Evolutionary conservation across 1,140 invertebrate species (phyloP), one percentile per base, ranked within the genome.

Genomic region (Brachionus rubens): DNA sequence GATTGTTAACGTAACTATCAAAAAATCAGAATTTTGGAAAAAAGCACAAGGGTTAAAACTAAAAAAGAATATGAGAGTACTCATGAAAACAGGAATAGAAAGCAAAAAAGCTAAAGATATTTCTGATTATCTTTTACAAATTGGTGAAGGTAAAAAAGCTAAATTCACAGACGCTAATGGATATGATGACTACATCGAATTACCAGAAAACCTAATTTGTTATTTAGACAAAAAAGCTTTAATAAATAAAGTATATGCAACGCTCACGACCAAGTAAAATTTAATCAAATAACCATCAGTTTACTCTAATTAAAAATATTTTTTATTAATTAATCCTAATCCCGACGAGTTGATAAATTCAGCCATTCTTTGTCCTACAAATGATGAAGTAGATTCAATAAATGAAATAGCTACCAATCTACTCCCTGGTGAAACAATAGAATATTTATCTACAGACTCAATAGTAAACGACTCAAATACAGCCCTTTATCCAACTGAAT

Each of bases 401-500:
- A 62, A 62, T 21, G 56, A 62, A 62, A 62, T 62, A 19, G 56
- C 56, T 10, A 62, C 26, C 4, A 40, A 21, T n/a, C 7, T 62
- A 0, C 10, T 62, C 5, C 56, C 56, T 19, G 56, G 26, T 62
- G 56, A 62, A 62, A 9, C 30, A 40, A 9, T 5, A 19, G 56
- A 41, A 59, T 77, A 33, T 46, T 59, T 16, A 3, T 56, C 28
- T 19, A 41, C 24, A 30, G 56, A 48, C 19, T 76, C 16, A 47
- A 30, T 62, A 56, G 21, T 76, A 14, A 24, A 52, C 7, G 56
- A 62, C 16, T 62, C 56, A 3, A 21, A 62, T 4, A 10, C 56
- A 16, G 5, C 26, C 16, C 33, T 80, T 12, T 83, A 79, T 77
- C 81, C 84, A 7, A 59, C 79, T 6, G 83, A 85, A 78, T 82